These are phyloP conservation scores for Nemoura dubitans DNA, from an alignment of 2,888 invertebrate species.

Conservation along the genomic window DNA sequence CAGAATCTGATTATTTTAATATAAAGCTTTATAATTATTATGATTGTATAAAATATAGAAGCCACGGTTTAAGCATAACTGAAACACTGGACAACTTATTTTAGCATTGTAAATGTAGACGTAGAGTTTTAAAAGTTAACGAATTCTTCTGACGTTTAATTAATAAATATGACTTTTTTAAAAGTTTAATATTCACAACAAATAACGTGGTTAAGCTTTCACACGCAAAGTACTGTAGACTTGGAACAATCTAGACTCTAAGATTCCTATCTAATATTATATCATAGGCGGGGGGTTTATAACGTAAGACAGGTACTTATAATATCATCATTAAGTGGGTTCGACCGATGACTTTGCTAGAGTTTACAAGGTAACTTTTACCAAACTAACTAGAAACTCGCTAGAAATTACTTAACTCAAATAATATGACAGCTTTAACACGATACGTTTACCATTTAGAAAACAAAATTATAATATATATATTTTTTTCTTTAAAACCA, in stretches of 20 bases:
- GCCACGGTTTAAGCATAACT: constrained; percentile 16
- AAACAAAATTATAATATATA: constrained; percentile 31
- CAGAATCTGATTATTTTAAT: background rate
- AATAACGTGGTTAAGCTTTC: constrained; percentile 39
- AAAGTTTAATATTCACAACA: constrained; percentile 35
- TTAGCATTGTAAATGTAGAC: constrained; percentile 38
- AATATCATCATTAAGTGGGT: background rate
- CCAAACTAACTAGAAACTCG: constrained; percentile 49
- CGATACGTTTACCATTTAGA: constrained; percentile 42
- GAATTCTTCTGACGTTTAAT: constrained; percentile 35
- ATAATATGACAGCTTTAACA: constrained; percentile 40
- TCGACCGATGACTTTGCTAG: constrained; percentile 10
- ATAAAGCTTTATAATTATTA: background rate
- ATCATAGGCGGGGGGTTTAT: constrained; percentile 37
- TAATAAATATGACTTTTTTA: constrained; percentile 37
- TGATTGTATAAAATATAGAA: constrained; percentile 8
- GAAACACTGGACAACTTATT: constrained; percentile 23
- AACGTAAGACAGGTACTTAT: constrained; percentile 19
- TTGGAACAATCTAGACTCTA: constrained; percentile 39
- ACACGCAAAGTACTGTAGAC: constrained; percentile 42
- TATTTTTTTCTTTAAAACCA: constrained; percentile 23
- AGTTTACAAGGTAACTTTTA: constrained; percentile 43
- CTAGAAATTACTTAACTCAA: constrained; percentile 38
- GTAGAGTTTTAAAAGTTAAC: constrained; percentile 30
- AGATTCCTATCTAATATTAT: constrained; percentile 32